Conservation (phyloP, 2,113 vertebrate species). For the Calyptomena viridis region DNA sequence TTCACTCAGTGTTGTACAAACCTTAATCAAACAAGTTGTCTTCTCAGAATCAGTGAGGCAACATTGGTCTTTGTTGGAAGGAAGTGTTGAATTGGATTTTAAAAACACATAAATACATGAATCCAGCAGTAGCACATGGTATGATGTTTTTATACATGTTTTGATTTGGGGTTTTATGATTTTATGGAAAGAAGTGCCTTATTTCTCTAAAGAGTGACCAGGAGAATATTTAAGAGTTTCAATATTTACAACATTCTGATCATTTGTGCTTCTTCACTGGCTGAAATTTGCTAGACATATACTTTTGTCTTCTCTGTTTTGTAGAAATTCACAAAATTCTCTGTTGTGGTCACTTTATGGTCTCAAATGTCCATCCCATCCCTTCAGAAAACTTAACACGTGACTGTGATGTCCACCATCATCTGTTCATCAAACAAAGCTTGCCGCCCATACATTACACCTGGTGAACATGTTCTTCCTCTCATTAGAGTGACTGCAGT, state of each 20-base stretch:
- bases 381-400: background rate
- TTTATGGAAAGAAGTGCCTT: background rate
- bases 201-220: background rate
- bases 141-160: background rate
- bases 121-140: background rate
- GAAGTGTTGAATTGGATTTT: background rate
- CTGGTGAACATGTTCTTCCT: background rate
- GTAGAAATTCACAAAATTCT: background rate
- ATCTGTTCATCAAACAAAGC: background rate
- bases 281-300: background rate
- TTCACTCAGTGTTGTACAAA: background rate
- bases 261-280: background rate
- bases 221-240: background rate
- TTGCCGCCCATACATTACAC: background rate
- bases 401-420: background rate
- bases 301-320: background rate
- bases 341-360: background rate
- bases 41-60: background rate
- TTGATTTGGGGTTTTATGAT: background rate
- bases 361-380: background rate
- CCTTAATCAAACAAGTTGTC: background rate
- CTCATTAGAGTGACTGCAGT: accelerated
- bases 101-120: background rate
- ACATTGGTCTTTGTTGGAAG: background rate
- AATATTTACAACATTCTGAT: background rate